Percentiles rank a stretch among this genome's conserved stretches.
Conservation (phyloP, 2,797 vertebrate genomes). For the Pogonophryne albipinna region DNA sequence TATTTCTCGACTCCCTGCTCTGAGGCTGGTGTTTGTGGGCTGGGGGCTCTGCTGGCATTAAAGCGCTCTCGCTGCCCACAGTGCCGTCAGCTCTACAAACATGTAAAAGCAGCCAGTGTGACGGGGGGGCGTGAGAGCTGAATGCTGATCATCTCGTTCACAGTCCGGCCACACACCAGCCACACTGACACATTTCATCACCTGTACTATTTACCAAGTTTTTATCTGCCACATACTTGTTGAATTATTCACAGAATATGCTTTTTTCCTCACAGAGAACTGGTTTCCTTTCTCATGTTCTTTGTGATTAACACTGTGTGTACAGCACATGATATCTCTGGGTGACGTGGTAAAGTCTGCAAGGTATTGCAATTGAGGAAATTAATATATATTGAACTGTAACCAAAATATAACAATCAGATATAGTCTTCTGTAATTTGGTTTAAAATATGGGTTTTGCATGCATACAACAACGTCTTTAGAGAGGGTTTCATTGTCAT, state of each 20-base stretch:
- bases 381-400: constrained; percentile 30
- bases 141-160: constrained; percentile 78
- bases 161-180: constrained; percentile 59
- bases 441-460: constrained; percentile 36
- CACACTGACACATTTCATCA: constrained; percentile 69
- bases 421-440: constrained; percentile 29
- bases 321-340: constrained; percentile 26
- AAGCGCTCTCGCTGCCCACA: constrained; percentile 60
- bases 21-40: constrained; percentile 62
- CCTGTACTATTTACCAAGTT: constrained; percentile 62
- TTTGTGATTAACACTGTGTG: constrained; percentile 24
- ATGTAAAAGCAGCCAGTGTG: constrained; percentile 78
- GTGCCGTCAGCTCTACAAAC: constrained; percentile 72
- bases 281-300: constrained; percentile 19
- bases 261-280: constrained; percentile 12
- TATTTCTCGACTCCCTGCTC: constrained; percentile 52
- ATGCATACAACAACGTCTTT: constrained; percentile 51
- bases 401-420: constrained; percentile 45
- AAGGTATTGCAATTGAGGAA: constrained; percentile 54
- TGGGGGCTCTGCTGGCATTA: constrained; percentile 58
- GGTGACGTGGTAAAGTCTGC: constrained; percentile 16
- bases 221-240: constrained; percentile 37
- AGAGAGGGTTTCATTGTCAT: constrained; percentile 40
- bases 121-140: constrained; percentile 64
- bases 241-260: constrained; percentile 33